Conservation (phyloP, 2,888 invertebrate genomes). For the Synergus itoensis region DNA sequence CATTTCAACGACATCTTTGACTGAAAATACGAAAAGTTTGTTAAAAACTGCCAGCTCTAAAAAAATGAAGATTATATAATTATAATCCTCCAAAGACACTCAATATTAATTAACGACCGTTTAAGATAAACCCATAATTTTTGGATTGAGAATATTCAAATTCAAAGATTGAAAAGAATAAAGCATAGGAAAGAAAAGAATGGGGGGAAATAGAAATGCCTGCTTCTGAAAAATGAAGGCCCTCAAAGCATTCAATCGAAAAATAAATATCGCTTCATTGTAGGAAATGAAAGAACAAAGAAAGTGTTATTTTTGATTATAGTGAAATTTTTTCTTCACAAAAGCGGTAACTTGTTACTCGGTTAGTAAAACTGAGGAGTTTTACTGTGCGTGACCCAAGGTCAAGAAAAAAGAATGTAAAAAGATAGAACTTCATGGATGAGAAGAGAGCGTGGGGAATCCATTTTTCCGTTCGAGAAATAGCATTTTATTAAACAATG, state of each 20-base stretch:
- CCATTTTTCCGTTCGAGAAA: not conserved
- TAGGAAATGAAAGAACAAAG: conserved; percentile 7
- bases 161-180: not conserved
- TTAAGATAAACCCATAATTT: not conserved
- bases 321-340: conserved; percentile 25
- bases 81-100: not conserved
- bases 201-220: not conserved
- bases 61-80: not conserved
- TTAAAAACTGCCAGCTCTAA: not conserved
- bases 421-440: conserved; percentile 17
- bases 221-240: not conserved
- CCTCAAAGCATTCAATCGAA: not conserved
- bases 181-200: not conserved
- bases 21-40: conserved; percentile 56
- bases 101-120: not conserved
- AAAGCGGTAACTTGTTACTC: conserved; percentile 38
- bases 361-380: conserved; percentile 21
- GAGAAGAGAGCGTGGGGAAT: conserved; percentile 23
- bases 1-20: conserved; percentile 60
- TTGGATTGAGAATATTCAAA: not conserved
- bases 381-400: conserved; percentile 41
- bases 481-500: conserved; percentile 1
- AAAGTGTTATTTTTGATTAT: conserved; percentile 26
- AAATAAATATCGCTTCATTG: not conserved
- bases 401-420: conserved; percentile 21